These are phyloP conservation scores for Lepidothrix coronata DNA, from an alignment of 2,113 vertebrate genomes.

Conservation along the genomic window DNA sequence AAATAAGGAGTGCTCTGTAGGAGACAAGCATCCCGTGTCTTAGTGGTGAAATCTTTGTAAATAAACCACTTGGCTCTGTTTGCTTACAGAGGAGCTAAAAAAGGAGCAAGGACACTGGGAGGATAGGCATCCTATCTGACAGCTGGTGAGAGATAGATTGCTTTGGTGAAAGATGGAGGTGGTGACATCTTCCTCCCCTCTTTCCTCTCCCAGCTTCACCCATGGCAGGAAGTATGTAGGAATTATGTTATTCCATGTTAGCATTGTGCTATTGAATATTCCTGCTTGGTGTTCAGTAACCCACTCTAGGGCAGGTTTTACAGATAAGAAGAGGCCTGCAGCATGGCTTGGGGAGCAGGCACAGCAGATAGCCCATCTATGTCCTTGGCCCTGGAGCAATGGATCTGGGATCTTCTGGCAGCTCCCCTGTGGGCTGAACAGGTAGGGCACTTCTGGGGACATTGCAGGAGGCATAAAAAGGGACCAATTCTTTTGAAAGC, in stretches of 20 bases:
- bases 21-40: not conserved
- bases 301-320: not conserved
- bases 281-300: not conserved
- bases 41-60: not conserved
- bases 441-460: not conserved
- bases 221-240: not conserved
- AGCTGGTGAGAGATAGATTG: not conserved
- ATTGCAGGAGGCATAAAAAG: not conserved
- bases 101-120: not conserved
- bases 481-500: not conserved
- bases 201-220: not conserved
- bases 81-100: not conserved
- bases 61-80: not conserved
- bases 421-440: not conserved
- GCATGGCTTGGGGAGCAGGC: not conserved
- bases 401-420: not conserved
- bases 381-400: not conserved
- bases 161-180: not conserved
- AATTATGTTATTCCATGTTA: accelerated
- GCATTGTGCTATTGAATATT: not conserved
- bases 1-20: not conserved
- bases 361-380: not conserved
- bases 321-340: not conserved
- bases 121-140: not conserved
- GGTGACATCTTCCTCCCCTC: not conserved